Evolutionary conservation across 2,888 invertebrate species (phyloP), one percentile per base, ranked within the genome.

Genomic region (Glaucopsyche alexis): DNA sequence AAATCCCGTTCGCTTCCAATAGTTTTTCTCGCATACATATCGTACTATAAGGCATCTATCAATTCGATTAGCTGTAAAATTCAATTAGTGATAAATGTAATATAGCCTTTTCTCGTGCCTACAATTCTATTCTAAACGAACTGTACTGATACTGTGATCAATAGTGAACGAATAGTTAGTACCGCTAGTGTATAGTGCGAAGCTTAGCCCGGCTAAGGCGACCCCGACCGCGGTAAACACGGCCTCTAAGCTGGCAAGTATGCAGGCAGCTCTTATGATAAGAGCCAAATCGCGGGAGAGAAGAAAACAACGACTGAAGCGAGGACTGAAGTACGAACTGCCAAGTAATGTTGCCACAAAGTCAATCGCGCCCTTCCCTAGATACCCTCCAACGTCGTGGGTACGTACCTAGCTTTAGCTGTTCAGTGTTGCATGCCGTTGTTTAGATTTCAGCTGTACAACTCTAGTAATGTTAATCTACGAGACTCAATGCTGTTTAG

Each of bases 181-280:
- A 78, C 83, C 82, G 87, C 87, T 88, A 88, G 86, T 79, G 73
- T 78, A 29, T 69, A 75, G 77, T 78, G 78, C 74, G 55, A 73
- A 1, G 55, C 73, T 74, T 74, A 77, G 76, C 76, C 60, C 50
- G 75, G 82, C 83, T 85, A 80, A 84, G 81, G 75, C 75, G 75
- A 75, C 70, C 84, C 84, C 80, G 80, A 81, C 81, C 81, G 81
- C 76, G 85, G 81, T 84, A 77, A 79, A 76, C 71, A 84, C 83
- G 85, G 89, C 88, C 85, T 86, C 88, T 91, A 93, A 90, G 87
- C 93, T 93, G 93, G 95, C 95, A 94, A 95, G 95, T 88, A 97
- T 97, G 97, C 97, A 97, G 95, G 97, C 97, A 94, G 97, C 97
- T 94, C 95, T 97, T 94, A 96, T 97, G 95, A 95, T 97, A 94